phyloP scores from a whole-genome alignment of 2,797 vertebrate genomes.

The Halcyon smyrnensis region DNA sequence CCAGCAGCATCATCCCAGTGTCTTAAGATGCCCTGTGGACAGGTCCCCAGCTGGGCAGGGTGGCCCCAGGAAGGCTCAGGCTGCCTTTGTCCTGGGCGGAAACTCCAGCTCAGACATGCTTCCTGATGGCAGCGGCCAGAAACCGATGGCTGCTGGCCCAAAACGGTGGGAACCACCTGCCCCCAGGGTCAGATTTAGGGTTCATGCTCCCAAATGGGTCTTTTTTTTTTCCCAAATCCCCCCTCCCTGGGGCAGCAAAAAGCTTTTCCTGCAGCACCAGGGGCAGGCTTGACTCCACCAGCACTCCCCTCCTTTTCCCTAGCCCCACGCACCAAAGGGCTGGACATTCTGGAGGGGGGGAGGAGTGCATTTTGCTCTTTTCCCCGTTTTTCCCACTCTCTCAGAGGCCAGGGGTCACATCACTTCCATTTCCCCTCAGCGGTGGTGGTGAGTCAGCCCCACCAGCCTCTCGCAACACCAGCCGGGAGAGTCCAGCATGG shows the following conservation, averaged over 20 bases:
- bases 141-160: fast-evolving
- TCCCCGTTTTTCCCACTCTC: background rate
- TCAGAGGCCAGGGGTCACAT: fast-evolving
- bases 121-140: fast-evolving
- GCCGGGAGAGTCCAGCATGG: background rate
- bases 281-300: too few relatives aligned
- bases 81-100: background rate
- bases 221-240: background rate
- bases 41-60: fast-evolving
- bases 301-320: background rate
- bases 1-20: fast-evolving
- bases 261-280: background rate
- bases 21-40: background rate
- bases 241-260: background rate
- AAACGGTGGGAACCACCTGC: background rate
- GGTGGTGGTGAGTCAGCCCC: background rate
- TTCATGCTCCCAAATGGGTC: background rate
- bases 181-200: fast-evolving
- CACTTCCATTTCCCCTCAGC: background rate
- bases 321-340: fast-evolving
- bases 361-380: too few relatives aligned
- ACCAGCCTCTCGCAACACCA: background rate
- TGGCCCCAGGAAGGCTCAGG: fast-evolving
- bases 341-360: background rate
- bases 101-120: fast-evolving